Percentiles rank a stretch among this genome's conserved stretches.
These are phyloP conservation scores for Colletes collaris DNA, from an alignment of 2,888 invertebrate species.

Conservation along the genomic window DNA sequence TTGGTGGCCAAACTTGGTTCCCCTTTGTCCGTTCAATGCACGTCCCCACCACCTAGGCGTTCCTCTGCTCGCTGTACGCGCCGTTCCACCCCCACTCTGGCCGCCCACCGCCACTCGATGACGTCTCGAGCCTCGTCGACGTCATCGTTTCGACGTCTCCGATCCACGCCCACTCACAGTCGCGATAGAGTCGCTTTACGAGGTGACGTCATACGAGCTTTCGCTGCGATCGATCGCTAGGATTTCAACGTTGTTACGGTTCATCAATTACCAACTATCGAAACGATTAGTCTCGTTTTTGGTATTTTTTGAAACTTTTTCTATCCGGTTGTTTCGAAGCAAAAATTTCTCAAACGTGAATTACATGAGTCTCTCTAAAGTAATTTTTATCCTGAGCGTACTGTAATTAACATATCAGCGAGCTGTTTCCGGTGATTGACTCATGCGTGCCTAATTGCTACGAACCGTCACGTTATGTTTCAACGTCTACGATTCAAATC, in stretches of 20 bases:
- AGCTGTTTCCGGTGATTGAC: too few relatives aligned
- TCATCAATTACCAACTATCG: neutral
- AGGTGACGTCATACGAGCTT: constrained; percentile 8
- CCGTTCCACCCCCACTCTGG: neutral
- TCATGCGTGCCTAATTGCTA: too few relatives aligned
- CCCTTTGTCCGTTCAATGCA: neutral
- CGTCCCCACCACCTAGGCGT: neutral
- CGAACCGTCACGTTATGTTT: too few relatives aligned
- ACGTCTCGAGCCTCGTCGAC: constrained; percentile 7
- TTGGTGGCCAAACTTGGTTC: constrained; percentile 24
- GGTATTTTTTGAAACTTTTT: too few relatives aligned
- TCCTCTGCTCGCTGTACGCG: neutral
- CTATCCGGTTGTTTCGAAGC: too few relatives aligned
- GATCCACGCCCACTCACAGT: neutral
- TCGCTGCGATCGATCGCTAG: neutral
- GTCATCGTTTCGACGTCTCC: constrained; percentile 15
- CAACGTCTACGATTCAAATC: too few relatives aligned
- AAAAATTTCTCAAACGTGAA: too few relatives aligned
- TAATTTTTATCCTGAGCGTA: too few relatives aligned
- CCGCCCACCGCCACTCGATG: neutral
- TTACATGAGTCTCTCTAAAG: too few relatives aligned
- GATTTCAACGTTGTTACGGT: neutral
- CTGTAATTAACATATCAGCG: too few relatives aligned
- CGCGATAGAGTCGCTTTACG: neutral
- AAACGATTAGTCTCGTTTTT: too few relatives aligned